phyloP scores from a whole-genome alignment of 2,113 vertebrate species.

The Perccottus glenii region DNA sequence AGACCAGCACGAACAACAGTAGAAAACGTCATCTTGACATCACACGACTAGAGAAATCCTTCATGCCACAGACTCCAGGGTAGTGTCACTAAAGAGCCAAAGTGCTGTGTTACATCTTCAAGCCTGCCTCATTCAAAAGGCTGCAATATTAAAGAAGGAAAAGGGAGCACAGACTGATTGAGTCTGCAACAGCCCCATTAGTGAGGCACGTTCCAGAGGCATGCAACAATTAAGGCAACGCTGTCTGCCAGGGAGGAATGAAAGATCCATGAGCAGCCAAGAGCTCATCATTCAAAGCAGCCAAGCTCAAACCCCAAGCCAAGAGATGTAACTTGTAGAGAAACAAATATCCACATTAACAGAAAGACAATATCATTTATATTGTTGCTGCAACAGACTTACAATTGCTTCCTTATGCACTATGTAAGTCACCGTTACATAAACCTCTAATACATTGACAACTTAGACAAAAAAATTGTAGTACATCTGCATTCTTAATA shows the following conservation, averaged over 20 bases:
- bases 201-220: constrained; percentile 51
- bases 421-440: no score
- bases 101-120: constrained; percentile 41
- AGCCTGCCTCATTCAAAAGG: constrained; percentile 23
- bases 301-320: constrained; percentile 43
- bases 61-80: constrained; percentile 16
- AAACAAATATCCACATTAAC: constrained; percentile 24
- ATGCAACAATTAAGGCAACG: constrained; percentile 56
- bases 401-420: constrained; percentile 31
- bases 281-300: constrained; percentile 48
- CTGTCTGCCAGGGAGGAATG: constrained; percentile 52
- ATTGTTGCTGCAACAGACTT: constrained; percentile 19
- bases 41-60: constrained; percentile 29
- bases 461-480: neutral
- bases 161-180: constrained; percentile 31
- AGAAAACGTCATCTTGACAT: constrained; percentile 54
- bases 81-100: constrained; percentile 19
- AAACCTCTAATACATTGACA: neutral
- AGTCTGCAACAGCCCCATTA: constrained; percentile 54
- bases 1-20: constrained; percentile 28
- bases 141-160: constrained; percentile 24
- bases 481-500: neutral
- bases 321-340: constrained; percentile 39
- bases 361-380: constrained; percentile 15
- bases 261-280: constrained; percentile 54